Base-by-base conservation (phyloP, 1,140 invertebrate species). In the Drosophila tsacasi region DNA sequence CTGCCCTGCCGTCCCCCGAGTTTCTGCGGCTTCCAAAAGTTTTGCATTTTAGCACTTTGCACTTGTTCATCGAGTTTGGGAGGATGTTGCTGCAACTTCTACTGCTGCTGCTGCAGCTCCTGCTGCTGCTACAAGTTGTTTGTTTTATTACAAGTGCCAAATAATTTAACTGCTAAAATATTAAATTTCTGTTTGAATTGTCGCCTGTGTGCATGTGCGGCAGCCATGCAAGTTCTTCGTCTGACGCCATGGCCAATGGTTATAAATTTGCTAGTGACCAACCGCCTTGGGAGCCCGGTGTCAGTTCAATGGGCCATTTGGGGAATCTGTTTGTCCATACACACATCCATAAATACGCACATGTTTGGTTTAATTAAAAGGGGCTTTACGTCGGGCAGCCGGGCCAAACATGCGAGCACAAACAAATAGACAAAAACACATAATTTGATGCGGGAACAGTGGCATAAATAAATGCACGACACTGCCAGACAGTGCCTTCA, bases 121-220 rank as follows among this genome's bases (percentile, higher is more conserved):
- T 61, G 50, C 62, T 75, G 68, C 59, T 77, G 50, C 74, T 81
- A 73, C 67, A 79, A 79, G 73, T 87, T 87, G 84, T 87, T 89
- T 89, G 84, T 90, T 89, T 89, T 89, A 89, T 89, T 90, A 78
- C 84, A 89, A 89, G 84, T 89, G 85, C 85, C 84, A 89, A 89
- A 89, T 89, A 90, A 89, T 89, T 87, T 87, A 87, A 84, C 84
- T 84, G 76, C 84, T 87, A 89, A 89, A 90, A 84, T 89, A 89
- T 89, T 90, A 90, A 89, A 90, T 89, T 89, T 89, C 84, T 81
- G 69, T 81, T 89, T 87, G 81, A 87, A 89, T 89, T 80, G 83
- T 83, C 83, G 55, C 64, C 52, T 30, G 9, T 54, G 25, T 46
- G 47, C 47, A 17, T 62, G 47, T 57, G 58, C 35, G 50, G 44